Conservation (phyloP, 2,797 vertebrate species). For the Acanthiza pusilla region DNA sequence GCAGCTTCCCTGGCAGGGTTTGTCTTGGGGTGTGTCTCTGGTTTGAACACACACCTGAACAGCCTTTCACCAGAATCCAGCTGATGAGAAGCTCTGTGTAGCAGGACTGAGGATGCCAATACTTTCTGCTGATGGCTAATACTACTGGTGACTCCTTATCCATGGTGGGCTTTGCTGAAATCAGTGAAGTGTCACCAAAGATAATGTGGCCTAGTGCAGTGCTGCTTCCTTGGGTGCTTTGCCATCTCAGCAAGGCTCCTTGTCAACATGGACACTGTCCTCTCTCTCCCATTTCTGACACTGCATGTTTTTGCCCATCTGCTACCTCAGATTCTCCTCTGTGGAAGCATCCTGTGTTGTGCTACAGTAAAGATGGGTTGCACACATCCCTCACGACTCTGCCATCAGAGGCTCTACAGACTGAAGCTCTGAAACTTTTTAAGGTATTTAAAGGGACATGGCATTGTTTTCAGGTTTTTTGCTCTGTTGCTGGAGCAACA, state of each 20-base stretch:
- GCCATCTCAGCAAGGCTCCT: background rate
- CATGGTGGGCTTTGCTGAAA: background rate
- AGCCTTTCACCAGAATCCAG: background rate
- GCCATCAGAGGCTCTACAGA: conserved; percentile 87
- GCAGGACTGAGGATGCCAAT: background rate
- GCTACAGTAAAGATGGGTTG: conserved; percentile 89
- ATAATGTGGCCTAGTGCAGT: background rate
- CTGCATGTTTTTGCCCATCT: background rate
- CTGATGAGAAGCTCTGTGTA: background rate
- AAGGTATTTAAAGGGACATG: conserved; percentile 74
- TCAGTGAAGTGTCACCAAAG: background rate
- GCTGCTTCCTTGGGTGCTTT: background rate
- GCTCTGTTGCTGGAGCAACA: background rate
- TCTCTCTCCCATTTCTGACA: background rate
- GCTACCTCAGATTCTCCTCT: conserved; percentile 79
- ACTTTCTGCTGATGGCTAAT: background rate
- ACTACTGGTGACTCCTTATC: background rate
- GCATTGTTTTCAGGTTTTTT: background rate
- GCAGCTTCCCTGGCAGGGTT: background rate
- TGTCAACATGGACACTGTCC: background rate
- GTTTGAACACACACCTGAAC: background rate
- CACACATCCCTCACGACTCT: conserved; percentile 80
- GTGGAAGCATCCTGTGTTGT: conserved; percentile 87
- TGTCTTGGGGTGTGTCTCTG: background rate
- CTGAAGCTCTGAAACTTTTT: conserved; percentile 93